Evolutionary conservation across 2,113 vertebrate genomes (phyloP).

Genomic region (Zapornia atra): DNA sequence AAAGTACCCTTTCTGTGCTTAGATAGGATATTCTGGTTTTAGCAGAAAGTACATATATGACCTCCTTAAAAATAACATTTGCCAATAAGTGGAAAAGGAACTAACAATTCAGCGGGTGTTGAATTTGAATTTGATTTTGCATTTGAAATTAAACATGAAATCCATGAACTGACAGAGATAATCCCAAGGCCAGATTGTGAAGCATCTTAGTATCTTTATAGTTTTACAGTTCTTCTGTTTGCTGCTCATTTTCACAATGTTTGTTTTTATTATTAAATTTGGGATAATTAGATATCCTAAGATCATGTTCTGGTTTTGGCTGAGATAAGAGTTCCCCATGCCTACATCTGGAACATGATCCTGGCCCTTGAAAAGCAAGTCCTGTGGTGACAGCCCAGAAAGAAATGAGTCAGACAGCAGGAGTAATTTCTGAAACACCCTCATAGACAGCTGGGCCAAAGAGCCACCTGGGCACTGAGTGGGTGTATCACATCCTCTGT

Average conservation of each 20-base stretch:
- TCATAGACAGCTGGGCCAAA: no score
- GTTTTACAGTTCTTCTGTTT: slow-evolving; percentile 21
- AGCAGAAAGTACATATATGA: not conserved
- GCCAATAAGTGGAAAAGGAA: not conserved
- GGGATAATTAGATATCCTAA: slow-evolving; percentile 28
- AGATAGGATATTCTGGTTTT: not conserved
- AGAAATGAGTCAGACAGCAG: no score
- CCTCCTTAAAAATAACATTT: not conserved
- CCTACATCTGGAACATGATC: no score
- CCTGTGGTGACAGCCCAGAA: no score
- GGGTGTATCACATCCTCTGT: no score
- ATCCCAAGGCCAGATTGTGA: not conserved
- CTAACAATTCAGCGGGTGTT: not conserved
- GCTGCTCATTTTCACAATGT: not conserved
- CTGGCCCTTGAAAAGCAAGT: no score
- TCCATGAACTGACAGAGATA: not conserved
- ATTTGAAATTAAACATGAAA: not conserved
- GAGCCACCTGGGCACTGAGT: no score
- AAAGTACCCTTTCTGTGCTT: not conserved
- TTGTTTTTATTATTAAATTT: slow-evolving; percentile 20
- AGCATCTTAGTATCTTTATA: not conserved
- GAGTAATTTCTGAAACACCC: no score
- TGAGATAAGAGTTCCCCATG: no score
- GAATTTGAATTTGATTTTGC: not conserved
- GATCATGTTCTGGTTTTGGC: not conserved